These are phyloP conservation scores for Syngnathus typhle DNA, from an alignment of 2,113 vertebrate genomes.

Conservation along the genomic window DNA sequence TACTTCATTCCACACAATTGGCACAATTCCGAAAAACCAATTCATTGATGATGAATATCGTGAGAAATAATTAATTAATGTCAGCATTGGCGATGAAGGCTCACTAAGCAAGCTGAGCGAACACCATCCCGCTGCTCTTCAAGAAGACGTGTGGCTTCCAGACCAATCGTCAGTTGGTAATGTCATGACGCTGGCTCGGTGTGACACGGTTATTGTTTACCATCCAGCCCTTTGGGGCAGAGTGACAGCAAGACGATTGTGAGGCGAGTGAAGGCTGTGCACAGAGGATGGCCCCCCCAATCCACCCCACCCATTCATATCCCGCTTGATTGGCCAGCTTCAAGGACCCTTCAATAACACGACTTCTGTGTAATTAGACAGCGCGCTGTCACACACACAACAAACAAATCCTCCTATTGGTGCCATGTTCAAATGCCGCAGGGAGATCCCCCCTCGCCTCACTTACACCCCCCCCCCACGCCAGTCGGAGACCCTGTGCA, in stretches of 20 bases:
- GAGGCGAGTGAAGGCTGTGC: conserved; percentile 41
- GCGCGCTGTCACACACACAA: conserved; percentile 39
- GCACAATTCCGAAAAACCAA: neutral
- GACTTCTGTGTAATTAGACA: conserved; percentile 59
- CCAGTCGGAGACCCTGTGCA: conserved; percentile 42
- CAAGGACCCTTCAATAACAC: conserved; percentile 62
- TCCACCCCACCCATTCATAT: conserved; percentile 13
- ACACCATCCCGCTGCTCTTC: neutral
- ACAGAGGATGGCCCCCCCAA: conserved; percentile 19
- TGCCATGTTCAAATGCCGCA: conserved; percentile 45
- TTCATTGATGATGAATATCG: neutral
- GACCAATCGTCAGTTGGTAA: conserved; percentile 25
- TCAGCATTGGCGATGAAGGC: neutral
- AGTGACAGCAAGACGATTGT: conserved; percentile 52
- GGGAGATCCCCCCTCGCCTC: conserved; percentile 22
- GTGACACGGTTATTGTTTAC: conserved; percentile 49
- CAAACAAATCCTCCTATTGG: conserved; percentile 46
- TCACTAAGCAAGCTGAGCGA: neutral
- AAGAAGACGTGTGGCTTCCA: neutral
- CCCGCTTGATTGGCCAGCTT: conserved; percentile 47
- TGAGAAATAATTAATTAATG: neutral
- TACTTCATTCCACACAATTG: neutral
- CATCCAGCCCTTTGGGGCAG: conserved; percentile 42
- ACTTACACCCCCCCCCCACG: conserved; percentile 24
- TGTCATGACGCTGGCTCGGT: conserved; percentile 38